Evolutionary conservation across 1,140 invertebrate genomes (phyloP), one percentile per base, ranked within the genome.

Genomic region (Daktulosphaira vitifoliae): DNA sequence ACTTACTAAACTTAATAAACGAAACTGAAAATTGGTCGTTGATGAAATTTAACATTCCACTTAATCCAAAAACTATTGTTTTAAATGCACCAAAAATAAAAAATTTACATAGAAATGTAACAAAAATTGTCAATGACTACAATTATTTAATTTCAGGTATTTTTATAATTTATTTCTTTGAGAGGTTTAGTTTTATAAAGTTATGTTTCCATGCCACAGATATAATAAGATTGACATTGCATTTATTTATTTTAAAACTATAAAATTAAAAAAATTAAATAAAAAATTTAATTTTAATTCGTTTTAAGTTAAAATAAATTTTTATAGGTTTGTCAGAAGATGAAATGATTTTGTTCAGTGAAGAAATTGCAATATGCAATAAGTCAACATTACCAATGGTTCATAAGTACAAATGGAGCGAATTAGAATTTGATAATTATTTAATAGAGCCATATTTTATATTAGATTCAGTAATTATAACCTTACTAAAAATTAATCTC

Each of bases 291-390:
- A n/a, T n/a, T n/a, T n/a, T n/a, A n/a, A n/a, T n/a, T n/a, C n/a
- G n/a, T n/a, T n/a, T n/a, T n/a, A n/a, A n/a, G n/a, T n/a, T n/a
- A n/a, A n/a, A n/a, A n/a, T n/a, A n/a, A n/a, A n/a, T n/a, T n/a
- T n/a, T n/a, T 37, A 46, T 20, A 62, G 56, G 56, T 62, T 46
- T 62, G 20, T 62, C 56, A 3, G 56, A 48, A 6, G 39, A 62
- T 29, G 56, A 62, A 62, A 62, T 62, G 56, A 8, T 62, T 18
- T 46, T 62, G n/a, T 62, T 62, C 13, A 62, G 39, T 6, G 56
- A 62, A 22, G 29, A 16, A 8, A 62, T 62, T 18, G 56, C 44
- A 0, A 3, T 2, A 1, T 62, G 56, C 18, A 62, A 62, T n/a
- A 62, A 48, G 46, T 29, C 29, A 1, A 62, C 26, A 20, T n/a